These are phyloP conservation scores for Fopius arisanus DNA, from an alignment of 1,140 invertebrate species.

Conservation along the genomic window DNA sequence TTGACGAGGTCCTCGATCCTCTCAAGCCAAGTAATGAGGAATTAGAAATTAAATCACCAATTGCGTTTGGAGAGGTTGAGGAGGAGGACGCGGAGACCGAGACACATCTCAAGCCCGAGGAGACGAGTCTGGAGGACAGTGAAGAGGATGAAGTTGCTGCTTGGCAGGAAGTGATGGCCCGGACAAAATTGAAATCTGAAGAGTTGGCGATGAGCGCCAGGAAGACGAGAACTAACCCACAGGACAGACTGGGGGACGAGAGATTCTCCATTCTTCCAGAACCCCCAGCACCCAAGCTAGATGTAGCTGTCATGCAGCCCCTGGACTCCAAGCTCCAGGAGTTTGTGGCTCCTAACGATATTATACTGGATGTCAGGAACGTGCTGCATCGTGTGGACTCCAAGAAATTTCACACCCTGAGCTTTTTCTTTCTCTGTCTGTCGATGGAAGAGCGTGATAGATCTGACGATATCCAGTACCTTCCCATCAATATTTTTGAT, in stretches of 20 bases:
- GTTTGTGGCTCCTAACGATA: not conserved
- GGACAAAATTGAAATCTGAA: constrained; percentile 26
- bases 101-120: no score
- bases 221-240: not conserved
- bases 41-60: not conserved
- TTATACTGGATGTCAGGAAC: not conserved
- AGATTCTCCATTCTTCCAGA: constrained; percentile 48
- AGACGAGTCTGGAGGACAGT: no score
- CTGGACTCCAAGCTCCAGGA: not conserved
- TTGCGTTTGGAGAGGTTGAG: not conserved
- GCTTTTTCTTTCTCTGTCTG: not conserved
- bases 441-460: not conserved
- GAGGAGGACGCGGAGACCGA: not conserved
- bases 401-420: constrained; percentile 29
- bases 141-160: constrained; percentile 34
- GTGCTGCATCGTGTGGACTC: not conserved
- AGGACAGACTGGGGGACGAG: not conserved
- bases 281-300: constrained; percentile 40
- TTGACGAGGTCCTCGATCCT: not conserved
- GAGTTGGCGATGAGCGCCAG: not conserved
- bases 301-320: constrained; percentile 34
- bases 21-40: not conserved
- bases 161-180: constrained; percentile 40
- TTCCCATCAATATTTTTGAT: no score
- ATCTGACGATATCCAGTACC: not conserved